Conservation (phyloP, 2,797 vertebrate species). For the Cyprinodon diabolis region DNA sequence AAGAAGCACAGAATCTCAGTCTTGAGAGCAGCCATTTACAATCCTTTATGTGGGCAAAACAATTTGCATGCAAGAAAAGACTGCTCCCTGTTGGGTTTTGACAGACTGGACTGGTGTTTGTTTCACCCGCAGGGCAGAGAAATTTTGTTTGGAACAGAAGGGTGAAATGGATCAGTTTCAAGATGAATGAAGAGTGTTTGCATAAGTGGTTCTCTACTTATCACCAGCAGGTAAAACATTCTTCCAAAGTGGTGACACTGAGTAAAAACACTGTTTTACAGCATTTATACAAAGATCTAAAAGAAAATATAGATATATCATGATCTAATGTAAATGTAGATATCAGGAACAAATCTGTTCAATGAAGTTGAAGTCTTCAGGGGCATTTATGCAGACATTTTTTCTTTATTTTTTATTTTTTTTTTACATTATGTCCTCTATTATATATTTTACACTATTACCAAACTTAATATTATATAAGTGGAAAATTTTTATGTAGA, state of each 20-base stretch:
- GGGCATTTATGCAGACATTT: no score
- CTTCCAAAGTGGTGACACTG: neutral
- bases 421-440: neutral
- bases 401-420: neutral
- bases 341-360: neutral
- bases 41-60: constrained; percentile 63
- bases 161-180: constrained; percentile 55
- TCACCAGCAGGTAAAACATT: neutral
- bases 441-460: no score
- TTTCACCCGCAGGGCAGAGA: constrained; percentile 53
- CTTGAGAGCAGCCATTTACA: constrained; percentile 60
- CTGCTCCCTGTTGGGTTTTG: constrained; percentile 60
- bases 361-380: neutral
- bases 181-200: constrained; percentile 57
- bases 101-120: constrained; percentile 63
- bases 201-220: constrained; percentile 51
- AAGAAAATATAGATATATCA: neutral
- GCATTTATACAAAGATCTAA: neutral
- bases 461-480: no score
- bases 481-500: no score
- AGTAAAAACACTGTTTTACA: neutral
- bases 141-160: constrained; percentile 60
- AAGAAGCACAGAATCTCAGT: constrained; percentile 50
- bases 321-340: neutral
- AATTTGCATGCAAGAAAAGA: constrained; percentile 63